Evolutionary conservation across 2,113 vertebrate species (phyloP).

Genomic region (Dermatemys mawii): DNA sequence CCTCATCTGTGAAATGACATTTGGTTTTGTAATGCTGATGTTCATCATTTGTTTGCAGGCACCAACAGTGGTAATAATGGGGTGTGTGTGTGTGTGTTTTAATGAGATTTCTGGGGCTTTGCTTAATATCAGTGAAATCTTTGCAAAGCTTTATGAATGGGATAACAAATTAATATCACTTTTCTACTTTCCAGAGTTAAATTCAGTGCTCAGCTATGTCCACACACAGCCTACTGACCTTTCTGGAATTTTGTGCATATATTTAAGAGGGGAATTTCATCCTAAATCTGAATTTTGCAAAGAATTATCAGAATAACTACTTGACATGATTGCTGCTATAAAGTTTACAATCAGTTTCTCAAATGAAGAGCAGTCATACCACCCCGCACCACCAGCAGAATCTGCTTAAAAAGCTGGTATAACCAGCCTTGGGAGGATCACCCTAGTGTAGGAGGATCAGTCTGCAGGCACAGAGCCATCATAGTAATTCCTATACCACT

Average conservation of each 20-base stretch:
- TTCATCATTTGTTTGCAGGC: not conserved
- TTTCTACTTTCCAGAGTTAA: constrained; percentile 1
- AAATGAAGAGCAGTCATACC: not conserved
- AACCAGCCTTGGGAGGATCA: not conserved
- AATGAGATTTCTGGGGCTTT: constrained; percentile 17
- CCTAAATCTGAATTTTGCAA: not conserved
- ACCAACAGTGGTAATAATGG: not conserved
- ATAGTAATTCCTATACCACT: not conserved
- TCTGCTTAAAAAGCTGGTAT: not conserved
- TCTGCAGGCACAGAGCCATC: not conserved
- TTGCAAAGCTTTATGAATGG: not conserved
- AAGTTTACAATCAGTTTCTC: not conserved
- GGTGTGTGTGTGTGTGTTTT: not conserved
- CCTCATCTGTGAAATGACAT: not conserved
- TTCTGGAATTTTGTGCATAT: not conserved
- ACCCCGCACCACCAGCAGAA: not conserved
- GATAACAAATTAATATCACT: not conserved
- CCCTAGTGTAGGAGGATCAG: not conserved
- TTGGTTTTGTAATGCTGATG: not conserved
- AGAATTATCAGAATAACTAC: not conserved
- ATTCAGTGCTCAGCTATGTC: not conserved
- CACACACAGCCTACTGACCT: accelerated
- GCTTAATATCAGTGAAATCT: not conserved
- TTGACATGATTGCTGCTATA: not conserved
- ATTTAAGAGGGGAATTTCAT: not conserved